phyloP scores from a whole-genome alignment of 2,113 vertebrate genomes.

The Thamnaconus septentrionalis region DNA sequence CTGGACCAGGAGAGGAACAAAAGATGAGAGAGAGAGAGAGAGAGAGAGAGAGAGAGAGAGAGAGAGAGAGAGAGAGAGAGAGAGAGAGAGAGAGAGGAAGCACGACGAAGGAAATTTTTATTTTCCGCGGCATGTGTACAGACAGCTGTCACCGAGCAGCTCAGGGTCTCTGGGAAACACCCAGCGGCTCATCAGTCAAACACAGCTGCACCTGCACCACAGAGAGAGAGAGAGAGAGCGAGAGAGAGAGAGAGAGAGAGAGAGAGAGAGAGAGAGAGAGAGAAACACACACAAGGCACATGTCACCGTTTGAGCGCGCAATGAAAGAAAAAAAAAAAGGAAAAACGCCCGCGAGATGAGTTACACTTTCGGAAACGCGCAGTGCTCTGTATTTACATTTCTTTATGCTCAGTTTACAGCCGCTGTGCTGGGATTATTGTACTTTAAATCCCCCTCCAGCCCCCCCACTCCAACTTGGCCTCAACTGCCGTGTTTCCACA shows the following conservation, averaged over 20 bases:
- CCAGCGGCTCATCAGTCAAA: constrained; percentile 54
- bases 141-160: constrained; percentile 60
- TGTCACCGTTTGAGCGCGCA: constrained; percentile 15
- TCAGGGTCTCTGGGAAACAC: constrained; percentile 48
- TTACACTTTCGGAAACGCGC: constrained; percentile 33
- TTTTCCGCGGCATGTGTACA: constrained; percentile 39
- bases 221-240: neutral
- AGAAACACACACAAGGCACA: constrained; percentile 7
- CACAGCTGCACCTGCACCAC: constrained; percentile 55
- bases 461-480: neutral
- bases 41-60: constrained; percentile 15
- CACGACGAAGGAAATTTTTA: no score
- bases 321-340: no score
- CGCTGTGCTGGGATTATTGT: constrained; percentile 27
- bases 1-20: constrained; percentile 21
- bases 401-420: constrained; percentile 47
- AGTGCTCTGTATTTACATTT: constrained; percentile 50
- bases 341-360: constrained; percentile 18
- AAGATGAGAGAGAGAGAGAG: constrained; percentile 30
- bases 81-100: constrained; percentile 4
- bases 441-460: constrained; percentile 27
- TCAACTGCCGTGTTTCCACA: constrained; percentile 11
- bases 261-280: constrained; percentile 3
- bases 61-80: constrained; percentile 37
- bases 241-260: neutral